Evolutionary conservation across 2,888 invertebrate species (phyloP).

Genomic region (Microctonus hyperodae): DNA sequence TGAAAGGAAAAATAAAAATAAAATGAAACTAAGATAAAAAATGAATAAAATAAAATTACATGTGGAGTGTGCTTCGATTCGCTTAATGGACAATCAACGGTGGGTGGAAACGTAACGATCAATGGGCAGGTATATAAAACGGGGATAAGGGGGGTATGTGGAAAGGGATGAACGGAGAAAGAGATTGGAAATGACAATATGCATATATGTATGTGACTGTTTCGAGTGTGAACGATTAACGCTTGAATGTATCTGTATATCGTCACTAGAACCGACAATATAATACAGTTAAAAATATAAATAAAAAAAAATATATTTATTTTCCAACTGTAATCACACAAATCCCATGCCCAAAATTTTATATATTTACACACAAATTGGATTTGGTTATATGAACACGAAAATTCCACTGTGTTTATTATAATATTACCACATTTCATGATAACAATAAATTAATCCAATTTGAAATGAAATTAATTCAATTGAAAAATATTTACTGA

Average conservation of each 20-base stretch:
- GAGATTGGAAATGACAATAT: constrained; percentile 29
- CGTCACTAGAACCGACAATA: background rate
- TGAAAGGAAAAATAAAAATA: background rate
- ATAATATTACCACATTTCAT: background rate
- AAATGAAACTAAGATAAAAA: constrained; percentile 16
- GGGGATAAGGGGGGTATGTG: constrained; percentile 35
- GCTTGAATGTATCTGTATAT: constrained; percentile 3
- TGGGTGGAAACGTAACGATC: constrained; percentile 18
- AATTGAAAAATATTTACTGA: background rate
- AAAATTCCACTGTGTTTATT: background rate
- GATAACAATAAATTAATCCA: background rate
- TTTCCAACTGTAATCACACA: background rate
- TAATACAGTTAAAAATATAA: background rate
- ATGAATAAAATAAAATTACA: constrained; percentile 22
- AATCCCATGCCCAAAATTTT: background rate
- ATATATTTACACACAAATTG: constrained; percentile 1
- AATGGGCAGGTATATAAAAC: background rate
- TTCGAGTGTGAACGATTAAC: constrained; percentile 38
- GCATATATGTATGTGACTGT: constrained; percentile 30
- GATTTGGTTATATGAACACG: background rate
- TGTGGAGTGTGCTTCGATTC: constrained; percentile 31
- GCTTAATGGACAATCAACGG: constrained; percentile 41
- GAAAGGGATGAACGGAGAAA: constrained; percentile 15
- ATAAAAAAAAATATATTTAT: background rate
- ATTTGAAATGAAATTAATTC: background rate